A percentile compares a stretch with the other conserved stretches of the same genome.
phyloP scores from a whole-genome alignment of 1,140 invertebrate species.

The Parasteatoda tepidariorum region DNA sequence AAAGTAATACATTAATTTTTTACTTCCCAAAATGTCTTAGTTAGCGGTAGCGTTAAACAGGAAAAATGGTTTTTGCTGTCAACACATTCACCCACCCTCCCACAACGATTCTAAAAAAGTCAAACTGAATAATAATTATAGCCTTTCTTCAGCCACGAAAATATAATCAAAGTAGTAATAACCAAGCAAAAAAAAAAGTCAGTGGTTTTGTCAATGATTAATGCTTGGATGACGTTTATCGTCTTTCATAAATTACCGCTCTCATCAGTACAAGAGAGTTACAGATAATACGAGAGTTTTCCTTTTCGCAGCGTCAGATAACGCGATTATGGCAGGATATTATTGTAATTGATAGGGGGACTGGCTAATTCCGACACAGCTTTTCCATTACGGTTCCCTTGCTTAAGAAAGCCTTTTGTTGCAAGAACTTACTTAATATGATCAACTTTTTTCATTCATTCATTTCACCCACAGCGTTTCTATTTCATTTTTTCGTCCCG shows the following conservation, averaged over 20 bases:
- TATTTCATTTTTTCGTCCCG: neutral
- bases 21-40: constrained; percentile 34
- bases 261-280: constrained; percentile 48
- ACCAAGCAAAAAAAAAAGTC: constrained; percentile 3
- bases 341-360: constrained; percentile 60
- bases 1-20: too few relatives aligned
- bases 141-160: neutral
- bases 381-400: constrained; percentile 55
- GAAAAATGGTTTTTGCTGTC: constrained; percentile 21
- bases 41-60: constrained; percentile 31
- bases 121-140: constrained; percentile 46
- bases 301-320: constrained; percentile 44
- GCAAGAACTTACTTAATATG: constrained; percentile 50
- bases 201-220: constrained; percentile 57
- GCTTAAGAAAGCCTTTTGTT: constrained; percentile 52
- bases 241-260: constrained; percentile 57
- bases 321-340: constrained; percentile 56
- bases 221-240: constrained; percentile 54
- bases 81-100: neutral
- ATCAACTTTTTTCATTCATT: constrained; percentile 29
- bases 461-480: neutral
- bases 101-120: constrained; percentile 26
- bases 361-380: constrained; percentile 60
- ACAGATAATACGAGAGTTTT: constrained; percentile 50
- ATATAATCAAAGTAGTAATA: constrained; percentile 36